A percentile compares a stretch with the other conserved stretches of the same genome.
These are phyloP conservation scores for Pollachius pollachius DNA, from an alignment of 2,113 vertebrate species.

Conservation along the genomic window DNA sequence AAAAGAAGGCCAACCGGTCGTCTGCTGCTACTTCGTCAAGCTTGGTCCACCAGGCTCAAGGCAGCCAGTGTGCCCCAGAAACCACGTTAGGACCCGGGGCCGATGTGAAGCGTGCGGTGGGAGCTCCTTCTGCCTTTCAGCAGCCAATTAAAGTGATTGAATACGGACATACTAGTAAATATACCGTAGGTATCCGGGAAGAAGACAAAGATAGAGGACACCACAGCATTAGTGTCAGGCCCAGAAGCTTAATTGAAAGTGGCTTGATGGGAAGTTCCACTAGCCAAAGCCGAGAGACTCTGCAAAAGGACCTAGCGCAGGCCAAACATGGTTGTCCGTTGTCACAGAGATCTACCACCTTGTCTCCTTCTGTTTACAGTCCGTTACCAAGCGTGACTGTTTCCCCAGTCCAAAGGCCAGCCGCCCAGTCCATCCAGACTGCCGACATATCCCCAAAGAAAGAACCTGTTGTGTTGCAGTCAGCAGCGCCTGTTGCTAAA, in stretches of 20 bases:
- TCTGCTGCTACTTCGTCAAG: constrained; percentile 31
- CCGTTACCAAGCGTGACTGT: constrained; percentile 13
- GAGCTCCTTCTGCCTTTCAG: constrained; percentile 38
- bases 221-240: background rate
- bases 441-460: background rate
- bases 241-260: background rate
- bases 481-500: background rate
- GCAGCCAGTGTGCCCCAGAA: background rate
- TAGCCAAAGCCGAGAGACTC: constrained; percentile 40
- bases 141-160: constrained; percentile 87
- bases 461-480: too few relatives aligned
- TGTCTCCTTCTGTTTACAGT: constrained; percentile 3
- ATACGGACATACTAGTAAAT: constrained; percentile 91
- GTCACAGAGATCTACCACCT: background rate
- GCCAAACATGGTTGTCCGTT: constrained; percentile 31
- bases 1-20: constrained; percentile 79
- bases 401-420: background rate
- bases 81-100: background rate
- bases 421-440: background rate
- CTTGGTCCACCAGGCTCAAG: constrained; percentile 10
- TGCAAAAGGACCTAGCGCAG: constrained; percentile 48
- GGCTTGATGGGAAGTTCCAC: constrained; percentile 3
- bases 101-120: rapidly evolving
- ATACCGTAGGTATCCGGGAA: constrained; percentile 69
- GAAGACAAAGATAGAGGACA: constrained; percentile 35